Evolutionary conservation across 2,888 invertebrate genomes (phyloP).

Genomic region (Julus scandinavius): DNA sequence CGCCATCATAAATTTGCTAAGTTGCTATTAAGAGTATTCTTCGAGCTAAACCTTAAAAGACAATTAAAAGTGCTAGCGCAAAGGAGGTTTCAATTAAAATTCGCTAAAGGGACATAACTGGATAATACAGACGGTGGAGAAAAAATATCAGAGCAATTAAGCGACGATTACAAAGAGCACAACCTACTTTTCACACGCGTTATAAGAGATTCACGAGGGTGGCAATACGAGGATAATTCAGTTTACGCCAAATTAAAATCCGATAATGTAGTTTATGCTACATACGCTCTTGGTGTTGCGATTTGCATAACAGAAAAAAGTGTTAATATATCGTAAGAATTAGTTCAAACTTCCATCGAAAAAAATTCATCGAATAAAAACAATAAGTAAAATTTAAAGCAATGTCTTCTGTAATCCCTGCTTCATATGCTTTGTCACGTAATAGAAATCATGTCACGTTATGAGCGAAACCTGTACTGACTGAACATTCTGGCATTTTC

Average conservation of each 20-base stretch:
- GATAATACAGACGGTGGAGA: background rate
- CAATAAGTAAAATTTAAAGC: background rate
- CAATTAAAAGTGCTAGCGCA: background rate
- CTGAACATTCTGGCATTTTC: too few relatives aligned
- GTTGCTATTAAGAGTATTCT: conserved; percentile 23
- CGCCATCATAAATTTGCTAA: conserved; percentile 3
- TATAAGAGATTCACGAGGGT: background rate
- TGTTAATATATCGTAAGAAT: background rate
- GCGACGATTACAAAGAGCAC: background rate
- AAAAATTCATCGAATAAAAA: background rate
- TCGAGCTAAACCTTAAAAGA: background rate
- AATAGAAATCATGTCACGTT: too few relatives aligned
- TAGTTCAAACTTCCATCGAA: background rate
- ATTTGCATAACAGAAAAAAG: background rate
- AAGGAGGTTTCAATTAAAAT: conserved; percentile 24
- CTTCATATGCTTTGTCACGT: background rate
- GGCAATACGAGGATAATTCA: background rate
- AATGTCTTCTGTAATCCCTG: background rate
- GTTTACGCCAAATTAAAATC: conserved; percentile 22
- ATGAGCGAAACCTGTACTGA: too few relatives aligned
- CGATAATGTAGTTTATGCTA: background rate
- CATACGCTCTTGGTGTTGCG: background rate
- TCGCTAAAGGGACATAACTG: background rate
- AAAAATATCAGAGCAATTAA: background rate
- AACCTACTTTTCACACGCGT: background rate